A percentile compares a stretch with the other conserved stretches of the same genome.
These are phyloP conservation scores for Rhynchonycteris naso DNA, from an alignment of 2,797 vertebrate species.

Conservation along the genomic window DNA sequence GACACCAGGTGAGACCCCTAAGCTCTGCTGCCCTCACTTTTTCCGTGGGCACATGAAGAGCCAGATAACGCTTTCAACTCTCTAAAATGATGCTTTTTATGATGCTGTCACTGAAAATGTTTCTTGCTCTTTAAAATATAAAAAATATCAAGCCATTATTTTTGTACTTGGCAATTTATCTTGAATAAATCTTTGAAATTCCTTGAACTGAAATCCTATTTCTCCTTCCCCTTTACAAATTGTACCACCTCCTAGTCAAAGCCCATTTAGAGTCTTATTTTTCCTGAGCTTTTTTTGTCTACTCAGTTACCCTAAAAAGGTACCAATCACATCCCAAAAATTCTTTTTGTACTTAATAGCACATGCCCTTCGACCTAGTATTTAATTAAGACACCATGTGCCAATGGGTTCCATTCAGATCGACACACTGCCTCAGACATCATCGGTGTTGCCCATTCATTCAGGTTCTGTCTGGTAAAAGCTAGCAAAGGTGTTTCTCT, in stretches of 20 bases:
- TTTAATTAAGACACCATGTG: background rate
- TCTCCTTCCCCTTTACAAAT: background rate
- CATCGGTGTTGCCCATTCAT: background rate
- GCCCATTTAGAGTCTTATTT: background rate
- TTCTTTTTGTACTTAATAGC: background rate
- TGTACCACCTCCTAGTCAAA: constrained; percentile 33
- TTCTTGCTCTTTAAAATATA: background rate
- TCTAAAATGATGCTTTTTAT: background rate
- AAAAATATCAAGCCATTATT: background rate
- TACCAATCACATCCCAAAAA: background rate
- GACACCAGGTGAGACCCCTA: background rate
- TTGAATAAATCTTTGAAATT: constrained; percentile 36
- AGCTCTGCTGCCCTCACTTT: background rate
- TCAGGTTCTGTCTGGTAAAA: background rate
- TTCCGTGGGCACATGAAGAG: background rate
- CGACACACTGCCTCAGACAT: background rate
- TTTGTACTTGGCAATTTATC: constrained; percentile 29
- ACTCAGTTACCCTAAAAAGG: background rate
- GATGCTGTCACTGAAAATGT: background rate
- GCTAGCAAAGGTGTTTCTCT: background rate
- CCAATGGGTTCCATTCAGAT: background rate
- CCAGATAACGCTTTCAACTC: background rate
- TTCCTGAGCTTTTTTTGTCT: background rate
- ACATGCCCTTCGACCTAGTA: background rate
- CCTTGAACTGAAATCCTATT: background rate